phyloP scores from a whole-genome alignment of 2,888 invertebrate genomes.

The Dicranocentrus wangi region DNA sequence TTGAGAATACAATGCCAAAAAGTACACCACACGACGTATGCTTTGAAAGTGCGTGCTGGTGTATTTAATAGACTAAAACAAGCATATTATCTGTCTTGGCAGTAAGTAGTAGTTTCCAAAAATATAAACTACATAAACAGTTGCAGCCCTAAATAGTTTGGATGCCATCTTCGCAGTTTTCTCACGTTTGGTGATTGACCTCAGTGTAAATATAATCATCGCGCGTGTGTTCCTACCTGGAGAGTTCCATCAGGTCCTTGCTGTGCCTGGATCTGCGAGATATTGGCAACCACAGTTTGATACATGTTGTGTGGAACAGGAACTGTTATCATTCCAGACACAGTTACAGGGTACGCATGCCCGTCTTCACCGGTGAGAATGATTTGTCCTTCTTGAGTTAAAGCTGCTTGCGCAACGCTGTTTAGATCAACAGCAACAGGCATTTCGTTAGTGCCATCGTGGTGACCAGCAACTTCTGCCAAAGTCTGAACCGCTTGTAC shows the following conservation, averaged over 20 bases:
- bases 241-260: conserved; percentile 70
- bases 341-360: conserved; percentile 88
- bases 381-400: conserved; percentile 94
- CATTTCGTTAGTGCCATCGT: conserved; percentile 76
- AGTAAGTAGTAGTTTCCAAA: no score
- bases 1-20: no score
- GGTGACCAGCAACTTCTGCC: conserved; percentile 81
- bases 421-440: conserved; percentile 89
- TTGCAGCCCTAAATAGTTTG: no score
- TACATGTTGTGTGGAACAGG: conserved; percentile 96
- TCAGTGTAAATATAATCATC: no score
- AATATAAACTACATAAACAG: background rate
- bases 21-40: no score
- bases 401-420: conserved; percentile 90
- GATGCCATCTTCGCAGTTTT: no score
- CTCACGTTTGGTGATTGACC: no score
- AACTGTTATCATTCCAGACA: conserved; percentile 95
- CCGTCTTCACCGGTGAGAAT: conserved; percentile 96
- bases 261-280: conserved; percentile 82
- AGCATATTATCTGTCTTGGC: no score
- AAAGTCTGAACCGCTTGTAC: conserved; percentile 81
- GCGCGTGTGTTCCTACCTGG: no score
- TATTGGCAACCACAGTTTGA: conserved; percentile 94
- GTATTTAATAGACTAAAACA: no score
- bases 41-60: no score